Conservation (phyloP, 2,888 invertebrate species). For the Rutpela maculata region DNA sequence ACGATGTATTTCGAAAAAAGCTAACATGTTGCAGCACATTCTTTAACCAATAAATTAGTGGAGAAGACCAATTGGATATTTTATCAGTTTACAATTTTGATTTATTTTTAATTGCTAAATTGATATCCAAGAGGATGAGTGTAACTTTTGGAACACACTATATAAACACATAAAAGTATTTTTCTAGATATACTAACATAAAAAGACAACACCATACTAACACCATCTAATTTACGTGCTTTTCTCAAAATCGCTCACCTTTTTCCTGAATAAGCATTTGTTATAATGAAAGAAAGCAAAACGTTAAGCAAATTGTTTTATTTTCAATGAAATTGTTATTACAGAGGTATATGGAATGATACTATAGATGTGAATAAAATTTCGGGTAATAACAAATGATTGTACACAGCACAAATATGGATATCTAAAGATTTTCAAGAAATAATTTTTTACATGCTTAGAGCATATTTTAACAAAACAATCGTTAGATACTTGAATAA, state of each 20-base stretch:
- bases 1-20: no score
- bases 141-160: neutral
- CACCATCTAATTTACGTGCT: constrained; percentile 32
- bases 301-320: constrained; percentile 67
- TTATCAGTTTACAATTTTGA: no score
- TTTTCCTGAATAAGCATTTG: constrained; percentile 31
- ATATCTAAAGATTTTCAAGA: constrained; percentile 41
- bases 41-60: no score
- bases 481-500: constrained; percentile 38
- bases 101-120: no score
- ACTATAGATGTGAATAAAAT: constrained; percentile 56
- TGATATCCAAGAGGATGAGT: neutral
- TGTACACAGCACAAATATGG: constrained; percentile 67
- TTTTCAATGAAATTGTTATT: constrained; percentile 66
- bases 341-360: constrained; percentile 56
- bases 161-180: constrained; percentile 8
- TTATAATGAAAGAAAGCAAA: constrained; percentile 26
- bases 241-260: constrained; percentile 39
- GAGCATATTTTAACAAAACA: constrained; percentile 47
- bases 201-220: constrained; percentile 37
- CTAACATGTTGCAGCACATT: no score
- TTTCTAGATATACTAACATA: constrained; percentile 35
- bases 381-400: constrained; percentile 63
- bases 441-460: constrained; percentile 52
- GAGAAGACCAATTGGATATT: no score